Base-by-base conservation (phyloP, 2,888 invertebrate species). In the Noctua fimbriata region DNA sequence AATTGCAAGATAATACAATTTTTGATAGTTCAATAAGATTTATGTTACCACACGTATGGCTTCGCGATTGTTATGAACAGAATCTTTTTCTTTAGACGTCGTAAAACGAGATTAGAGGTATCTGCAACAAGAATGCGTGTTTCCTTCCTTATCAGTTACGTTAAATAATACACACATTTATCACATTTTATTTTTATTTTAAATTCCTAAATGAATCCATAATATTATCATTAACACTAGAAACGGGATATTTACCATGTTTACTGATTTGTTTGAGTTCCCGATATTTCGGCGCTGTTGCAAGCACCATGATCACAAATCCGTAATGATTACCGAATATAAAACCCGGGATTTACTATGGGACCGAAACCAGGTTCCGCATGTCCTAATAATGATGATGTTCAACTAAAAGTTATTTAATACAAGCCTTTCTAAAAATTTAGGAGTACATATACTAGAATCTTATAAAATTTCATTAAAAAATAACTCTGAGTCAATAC, bases 11-110 rank as follows among this genome's bases (percentile, higher is more conserved):
- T 81, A 67, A n/a, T n/a, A 21, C 1, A 24, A n/a, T 52, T n/a
- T 63, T 73, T 52, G 52, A 16, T 16, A 60, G 44, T 63, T 32
- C 36, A 55, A 52, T 44, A 80, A 67, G 21, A 74, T 76, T 81
- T 81, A 82, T 55, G 28, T 28, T 69, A 12, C 52, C 63, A 24
- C 44, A 63, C 49, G 21, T 52, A 76, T 24, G 83, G 63, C 36
- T 81, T 82, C 69, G 36, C 36, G 4, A 24, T 47, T 36, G 24
- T 36, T 74, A 52, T 24, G 14, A 14, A 44, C 16, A 67, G 21
- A 52, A 36, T 82, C 16, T 69, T 69, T 76, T 69, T 41, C 47
- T 14, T 21, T 58, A 49, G 9, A 16, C 32, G 41, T 69, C 16
- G 55, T 69, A n/a, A 63, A 82, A 76, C 55, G 21, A 9, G 21